Conservation (phyloP, 2,888 invertebrate genomes). For the Agonopterix heracliana region DNA sequence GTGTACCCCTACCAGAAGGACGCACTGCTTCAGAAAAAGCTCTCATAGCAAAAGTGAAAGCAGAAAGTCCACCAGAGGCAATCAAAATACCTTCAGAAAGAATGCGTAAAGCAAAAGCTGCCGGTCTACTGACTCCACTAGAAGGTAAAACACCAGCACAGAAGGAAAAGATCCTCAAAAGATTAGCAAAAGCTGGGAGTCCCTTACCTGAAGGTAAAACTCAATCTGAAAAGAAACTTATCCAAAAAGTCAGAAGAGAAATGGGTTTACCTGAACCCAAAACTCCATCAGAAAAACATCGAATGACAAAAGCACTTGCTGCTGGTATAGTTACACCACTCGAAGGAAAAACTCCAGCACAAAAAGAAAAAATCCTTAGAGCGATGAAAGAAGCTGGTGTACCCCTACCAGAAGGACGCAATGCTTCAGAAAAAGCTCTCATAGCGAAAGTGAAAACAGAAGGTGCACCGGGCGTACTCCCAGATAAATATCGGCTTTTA, state of each 20-base stretch:
- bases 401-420: slow-evolving; percentile 28
- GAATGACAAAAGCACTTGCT: slow-evolving; percentile 24
- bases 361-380: slow-evolving; percentile 26
- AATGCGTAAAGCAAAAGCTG: slow-evolving; percentile 17
- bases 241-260: slow-evolving; percentile 20
- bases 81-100: slow-evolving; percentile 14
- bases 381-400: slow-evolving; percentile 21
- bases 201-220: slow-evolving; percentile 21
- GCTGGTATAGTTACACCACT: slow-evolving; percentile 22
- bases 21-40: slow-evolving; percentile 6
- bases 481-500: not conserved
- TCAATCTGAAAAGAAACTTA: slow-evolving; percentile 21
- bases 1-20: slow-evolving; percentile 10
- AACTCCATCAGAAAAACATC: slow-evolving; percentile 22
- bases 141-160: slow-evolving; percentile 19
- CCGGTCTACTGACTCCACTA: slow-evolving; percentile 19
- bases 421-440: slow-evolving; percentile 23
- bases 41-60: slow-evolving; percentile 6
- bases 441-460: slow-evolving; percentile 22
- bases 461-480: slow-evolving; percentile 7
- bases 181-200: not conserved
- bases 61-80: slow-evolving; percentile 1
- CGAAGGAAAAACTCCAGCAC: slow-evolving; percentile 20
- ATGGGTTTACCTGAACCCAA: slow-evolving; percentile 18
- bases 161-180: slow-evolving; percentile 23